Percentiles rank a stretch among this genome's conserved stretches.
phyloP scores from a whole-genome alignment of 37 sponge, comb jelly and placozoan genomes.

The Chondrilla cf. caribensis region DNA sequence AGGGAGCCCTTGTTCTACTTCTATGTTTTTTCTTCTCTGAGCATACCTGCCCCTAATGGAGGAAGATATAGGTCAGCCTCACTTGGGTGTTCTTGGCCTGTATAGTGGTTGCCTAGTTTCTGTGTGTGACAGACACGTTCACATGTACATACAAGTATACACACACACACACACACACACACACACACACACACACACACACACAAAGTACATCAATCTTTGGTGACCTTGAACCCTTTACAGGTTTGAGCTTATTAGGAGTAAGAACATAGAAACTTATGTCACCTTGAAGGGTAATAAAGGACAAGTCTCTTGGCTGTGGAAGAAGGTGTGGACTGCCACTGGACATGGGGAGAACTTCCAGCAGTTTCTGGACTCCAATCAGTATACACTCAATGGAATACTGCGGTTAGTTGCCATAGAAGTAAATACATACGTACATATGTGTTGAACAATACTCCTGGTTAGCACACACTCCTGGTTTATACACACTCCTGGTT shows the following conservation, averaged over 20 bases:
- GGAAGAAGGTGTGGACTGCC: constrained; percentile 52
- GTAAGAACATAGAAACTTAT: constrained; percentile 43
- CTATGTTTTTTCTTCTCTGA: constrained; percentile 1
- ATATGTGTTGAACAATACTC: neutral
- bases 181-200: no score
- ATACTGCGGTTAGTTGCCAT: neutral
- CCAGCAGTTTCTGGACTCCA: neutral
- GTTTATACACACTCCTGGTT: no score
- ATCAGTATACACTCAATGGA: constrained; percentile 19
- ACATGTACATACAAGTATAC: no score
- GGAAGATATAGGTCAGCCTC: constrained; percentile 11
- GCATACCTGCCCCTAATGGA: constrained; percentile 22
- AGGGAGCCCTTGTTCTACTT: neutral
- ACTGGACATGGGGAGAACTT: constrained; percentile 41
- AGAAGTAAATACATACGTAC: neutral
- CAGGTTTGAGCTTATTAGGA: constrained; percentile 8
- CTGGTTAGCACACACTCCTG: no score
- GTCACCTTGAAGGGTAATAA: constrained; percentile 34
- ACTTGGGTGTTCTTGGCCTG: no score
- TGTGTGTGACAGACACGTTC: no score
- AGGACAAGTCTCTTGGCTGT: constrained; percentile 51
- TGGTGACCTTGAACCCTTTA: neutral
- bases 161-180: no score
- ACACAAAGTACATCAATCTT: no score
- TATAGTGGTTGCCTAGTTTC: no score